A percentile compares a stretch with the other conserved stretches of the same genome.
Conservation (phyloP, 2,113 vertebrate genomes). For the Felis catus region F.catus_Fca126_mat1.0 CM031415.1:113341501-113342000, state of each 20-base stretch:
- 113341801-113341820: not conserved
- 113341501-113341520: slow-evolving; percentile 88
- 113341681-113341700: not conserved
- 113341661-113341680: not conserved
- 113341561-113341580: slow-evolving; percentile 91
- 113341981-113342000: no score
- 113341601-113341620: slow-evolving; percentile 89
- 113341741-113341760: no score
- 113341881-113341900: not conserved
- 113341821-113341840: not conserved
- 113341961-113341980: not conserved
- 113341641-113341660: not conserved
- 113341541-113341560: slow-evolving; percentile 92
- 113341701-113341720: not conserved
- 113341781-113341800: not conserved
- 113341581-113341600: slow-evolving; percentile 91
- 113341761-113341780: not conserved
- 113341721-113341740: not conserved
- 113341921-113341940: not conserved
- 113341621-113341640: slow-evolving; percentile 55
- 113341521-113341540: slow-evolving; percentile 90
- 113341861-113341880: not conserved
- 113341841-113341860: not conserved
- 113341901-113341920: not conserved
- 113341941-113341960: not conserved